Conservation (phyloP, 2,797 vertebrate species). For the Valencia hispanica region DNA sequence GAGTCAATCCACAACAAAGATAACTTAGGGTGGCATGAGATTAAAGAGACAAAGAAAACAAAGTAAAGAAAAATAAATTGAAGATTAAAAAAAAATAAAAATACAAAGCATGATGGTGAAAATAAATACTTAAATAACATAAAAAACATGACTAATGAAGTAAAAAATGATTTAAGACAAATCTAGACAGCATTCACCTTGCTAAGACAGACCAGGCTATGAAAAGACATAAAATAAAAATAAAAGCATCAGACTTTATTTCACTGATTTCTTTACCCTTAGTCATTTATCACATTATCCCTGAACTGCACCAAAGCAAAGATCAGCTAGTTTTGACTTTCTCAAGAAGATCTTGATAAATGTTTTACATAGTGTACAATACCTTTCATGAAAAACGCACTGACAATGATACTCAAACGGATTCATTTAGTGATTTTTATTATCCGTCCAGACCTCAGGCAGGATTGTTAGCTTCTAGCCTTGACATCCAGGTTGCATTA, state of each 20-base stretch:
- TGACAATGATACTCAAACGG: conserved; percentile 47
- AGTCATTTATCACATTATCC: conserved; percentile 38
- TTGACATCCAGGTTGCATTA: conserved; percentile 58
- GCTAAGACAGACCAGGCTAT: conserved; percentile 31
- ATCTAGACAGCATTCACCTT: conserved; percentile 45
- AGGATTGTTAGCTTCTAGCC: conserved; percentile 23
- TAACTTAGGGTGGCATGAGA: conserved; percentile 68
- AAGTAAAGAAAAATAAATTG: conserved; percentile 42
- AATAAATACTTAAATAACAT: conserved; percentile 30
- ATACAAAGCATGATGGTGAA: conserved; percentile 56
- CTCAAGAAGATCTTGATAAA: conserved; percentile 32
- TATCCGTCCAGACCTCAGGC: conserved; percentile 35
- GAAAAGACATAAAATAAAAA: conserved; percentile 27
- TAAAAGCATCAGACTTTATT: conserved; percentile 40
- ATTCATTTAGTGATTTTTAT: conserved; percentile 41
- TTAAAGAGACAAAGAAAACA: conserved; percentile 66
- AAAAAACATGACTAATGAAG: conserved; percentile 59
- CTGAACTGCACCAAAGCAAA: conserved; percentile 40
- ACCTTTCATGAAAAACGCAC: conserved; percentile 38
- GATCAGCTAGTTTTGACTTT: conserved; percentile 43
- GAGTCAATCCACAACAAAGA: conserved; percentile 74
- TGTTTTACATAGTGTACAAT: conserved; percentile 35
- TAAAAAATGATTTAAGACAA: conserved; percentile 53
- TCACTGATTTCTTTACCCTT: conserved; percentile 39
- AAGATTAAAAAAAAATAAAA: conserved; percentile 43